Base-by-base conservation (phyloP, 2,113 vertebrate species). In the Microcebus jonahi region DNA sequence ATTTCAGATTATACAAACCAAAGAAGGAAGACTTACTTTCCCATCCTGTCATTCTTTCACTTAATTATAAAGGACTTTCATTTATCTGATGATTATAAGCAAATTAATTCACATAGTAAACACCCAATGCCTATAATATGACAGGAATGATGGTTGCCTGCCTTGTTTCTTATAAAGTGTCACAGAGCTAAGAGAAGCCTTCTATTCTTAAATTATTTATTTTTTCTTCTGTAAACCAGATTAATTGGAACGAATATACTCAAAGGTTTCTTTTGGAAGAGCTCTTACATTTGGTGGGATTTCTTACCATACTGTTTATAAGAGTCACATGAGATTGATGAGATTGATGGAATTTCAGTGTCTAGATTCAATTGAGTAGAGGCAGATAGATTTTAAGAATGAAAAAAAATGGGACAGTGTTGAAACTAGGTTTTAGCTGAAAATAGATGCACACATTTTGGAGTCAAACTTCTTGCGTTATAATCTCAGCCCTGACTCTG, bases 141-240 rank as follows among this genome's bases (percentile, higher is more conserved):
- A 4, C 21, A 84, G 1, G 1, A 2, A 39, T 20, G 3, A 17
- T 57, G 14, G 6, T 39, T 12, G 15, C 6, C 25, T 57, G 8
- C 29, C 25, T 55, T n/a, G 5, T 18, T 53, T 25, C 8, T 34
- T 77, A 55, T 36, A 25, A 83, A 50, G 0, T 3, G 18, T 75
- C 21, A 53, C 45, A 67, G 13, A 70, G 8, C 23, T 73, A 48
- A 39, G 15, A 53, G 12, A 55, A 70, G 5, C 2, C 1, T n/a
- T 42, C 6, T n/a, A 7, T 61, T 70, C 3, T 65, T 63, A 55
- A 21, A 11, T 29, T 53, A 57, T 36, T 48, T 4, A 39, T 29
- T 70, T 68, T 3, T 36, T 67, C 21, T 42, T 45, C 0, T 70
- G 63, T 71, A 12, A 77, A 91, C 29, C 0, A 0, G 15, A 39